Conservation (phyloP, 2,113 vertebrate species). For the Mola mola region DNA sequence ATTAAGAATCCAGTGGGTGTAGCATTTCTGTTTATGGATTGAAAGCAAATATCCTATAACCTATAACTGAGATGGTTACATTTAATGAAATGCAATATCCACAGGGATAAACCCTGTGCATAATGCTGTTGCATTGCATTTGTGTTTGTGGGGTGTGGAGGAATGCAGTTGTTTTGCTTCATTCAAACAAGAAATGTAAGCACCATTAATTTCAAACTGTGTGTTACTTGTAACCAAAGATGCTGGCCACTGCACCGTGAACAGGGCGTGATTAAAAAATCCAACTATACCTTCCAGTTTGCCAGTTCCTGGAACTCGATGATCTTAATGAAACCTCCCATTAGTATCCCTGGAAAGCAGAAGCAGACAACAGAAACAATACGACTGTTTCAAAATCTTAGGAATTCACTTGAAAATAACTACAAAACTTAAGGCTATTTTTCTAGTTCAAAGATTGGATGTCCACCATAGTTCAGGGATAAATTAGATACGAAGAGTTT, state of each 20-base stretch:
- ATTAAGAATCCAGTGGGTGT: neutral
- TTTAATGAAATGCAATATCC: neutral
- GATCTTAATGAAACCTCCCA: constrained; percentile 98
- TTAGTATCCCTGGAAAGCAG: constrained; percentile 90
- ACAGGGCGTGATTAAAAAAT: neutral
- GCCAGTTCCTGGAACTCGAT: constrained; percentile 97
- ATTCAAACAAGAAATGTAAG: neutral
- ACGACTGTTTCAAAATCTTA: constrained; percentile 35
- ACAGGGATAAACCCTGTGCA: neutral
- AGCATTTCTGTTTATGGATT: neutral
- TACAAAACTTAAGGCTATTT: constrained; percentile 22
- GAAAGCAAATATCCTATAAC: neutral
- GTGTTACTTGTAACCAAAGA: neutral
- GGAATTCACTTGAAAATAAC: constrained; percentile 6
- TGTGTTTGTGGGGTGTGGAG: neutral
- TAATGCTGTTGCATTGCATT: neutral
- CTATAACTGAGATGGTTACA: neutral
- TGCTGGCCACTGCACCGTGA: neutral
- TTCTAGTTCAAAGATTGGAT: constrained; percentile 21
- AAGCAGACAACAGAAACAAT: constrained; percentile 14
- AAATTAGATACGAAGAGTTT: neutral
- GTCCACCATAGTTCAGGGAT: constrained; percentile 11
- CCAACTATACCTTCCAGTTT: constrained; percentile 95
- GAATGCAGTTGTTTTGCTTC: neutral
- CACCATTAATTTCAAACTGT: neutral